These are phyloP conservation scores for Drosophila persimilis DNA, from an alignment of 1,140 invertebrate species.

Conservation along the genomic window DNA sequence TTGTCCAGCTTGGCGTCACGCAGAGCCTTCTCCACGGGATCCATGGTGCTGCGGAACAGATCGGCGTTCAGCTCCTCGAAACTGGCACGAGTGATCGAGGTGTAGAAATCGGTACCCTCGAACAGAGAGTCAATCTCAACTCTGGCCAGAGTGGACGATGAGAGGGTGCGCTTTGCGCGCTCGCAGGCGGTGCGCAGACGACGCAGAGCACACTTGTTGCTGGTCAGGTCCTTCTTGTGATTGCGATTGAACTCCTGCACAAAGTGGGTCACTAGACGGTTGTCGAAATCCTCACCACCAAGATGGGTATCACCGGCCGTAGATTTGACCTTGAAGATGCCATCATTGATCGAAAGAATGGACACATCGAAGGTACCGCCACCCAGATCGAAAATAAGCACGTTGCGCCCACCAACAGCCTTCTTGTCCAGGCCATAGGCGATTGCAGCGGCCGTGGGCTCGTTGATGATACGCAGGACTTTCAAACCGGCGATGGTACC, in stretches of 20 bases:
- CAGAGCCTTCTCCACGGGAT: constrained; percentile 97
- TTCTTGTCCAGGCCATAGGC: constrained; percentile 99
- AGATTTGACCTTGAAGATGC: constrained; percentile 97
- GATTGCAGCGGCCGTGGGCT: constrained; percentile 99
- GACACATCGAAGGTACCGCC: constrained; percentile 99
- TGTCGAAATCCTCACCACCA: constrained; percentile 98
- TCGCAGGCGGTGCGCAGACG: constrained; percentile 97
- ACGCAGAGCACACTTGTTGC: constrained; percentile 96
- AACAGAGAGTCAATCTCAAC: constrained; percentile 97
- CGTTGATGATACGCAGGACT: constrained; percentile 95
- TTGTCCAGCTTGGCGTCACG: constrained; percentile 98
- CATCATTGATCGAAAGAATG: constrained; percentile 97
- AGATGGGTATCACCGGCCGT: constrained; percentile 99
- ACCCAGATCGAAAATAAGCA: constrained; percentile 97
- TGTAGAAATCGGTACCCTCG: constrained; percentile 98
- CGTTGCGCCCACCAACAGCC: constrained; percentile 92
- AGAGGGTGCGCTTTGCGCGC: constrained; percentile 97
- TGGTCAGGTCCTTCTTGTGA: constrained; percentile 96
- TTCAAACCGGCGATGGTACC: constrained; percentile 94
- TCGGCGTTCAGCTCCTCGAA: constrained; percentile 98
- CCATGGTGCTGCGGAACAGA: constrained; percentile 95
- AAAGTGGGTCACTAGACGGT: constrained; percentile 96
- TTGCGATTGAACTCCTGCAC: constrained; percentile 98
- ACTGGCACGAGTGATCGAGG: constrained; percentile 95
- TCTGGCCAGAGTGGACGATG: constrained; percentile 95